Percentiles rank a stretch among this genome's conserved stretches.
Conservation (phyloP, 2,888 invertebrate genomes). For the Morpho deidamia region DNA sequence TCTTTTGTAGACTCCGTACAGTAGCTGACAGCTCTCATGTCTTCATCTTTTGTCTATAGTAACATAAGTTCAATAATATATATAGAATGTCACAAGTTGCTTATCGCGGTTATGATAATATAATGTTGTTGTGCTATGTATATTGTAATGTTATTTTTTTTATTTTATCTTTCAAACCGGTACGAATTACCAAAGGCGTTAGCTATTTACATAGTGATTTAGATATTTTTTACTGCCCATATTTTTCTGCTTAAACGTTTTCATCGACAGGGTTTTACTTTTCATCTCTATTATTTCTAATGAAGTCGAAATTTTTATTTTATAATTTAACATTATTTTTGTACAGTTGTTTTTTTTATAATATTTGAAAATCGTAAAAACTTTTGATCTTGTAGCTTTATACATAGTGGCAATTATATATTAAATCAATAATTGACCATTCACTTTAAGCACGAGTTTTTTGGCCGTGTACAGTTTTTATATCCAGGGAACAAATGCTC, state of each 20-base stretch:
- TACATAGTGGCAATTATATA: slow-evolving; percentile 48
- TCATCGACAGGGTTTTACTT: slow-evolving; percentile 37
- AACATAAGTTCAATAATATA: slow-evolving; percentile 13
- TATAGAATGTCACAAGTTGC: slow-evolving; percentile 40
- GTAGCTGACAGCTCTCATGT: background rate
- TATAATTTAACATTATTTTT: slow-evolving; percentile 40
- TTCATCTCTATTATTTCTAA: slow-evolving; percentile 29
- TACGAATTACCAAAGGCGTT: slow-evolving; percentile 75
- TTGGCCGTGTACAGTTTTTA: slow-evolving; percentile 45
- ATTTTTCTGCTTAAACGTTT: slow-evolving; percentile 35
- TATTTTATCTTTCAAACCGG: slow-evolving; percentile 65
- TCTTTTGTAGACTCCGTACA: background rate
- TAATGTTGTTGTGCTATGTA: slow-evolving; percentile 51
- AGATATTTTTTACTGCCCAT: slow-evolving; percentile 50
- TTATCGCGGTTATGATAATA: slow-evolving; percentile 41
- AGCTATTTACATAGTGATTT: slow-evolving; percentile 65
- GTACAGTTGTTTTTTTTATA: slow-evolving; percentile 36
- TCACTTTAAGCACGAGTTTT: slow-evolving; percentile 33
- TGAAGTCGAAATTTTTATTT: slow-evolving; percentile 27
- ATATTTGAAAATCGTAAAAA: slow-evolving; percentile 25
- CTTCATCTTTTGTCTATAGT: slow-evolving; percentile 13
- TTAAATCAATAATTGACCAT: slow-evolving; percentile 43
- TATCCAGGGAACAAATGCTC: slow-evolving; percentile 57
- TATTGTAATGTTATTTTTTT: slow-evolving; percentile 49
- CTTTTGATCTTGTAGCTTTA: slow-evolving; percentile 34